Evolutionary conservation across 2,113 vertebrate species (phyloP), one percentile per base, ranked within the genome.

Genomic region (Neotoma lepida): DNA sequence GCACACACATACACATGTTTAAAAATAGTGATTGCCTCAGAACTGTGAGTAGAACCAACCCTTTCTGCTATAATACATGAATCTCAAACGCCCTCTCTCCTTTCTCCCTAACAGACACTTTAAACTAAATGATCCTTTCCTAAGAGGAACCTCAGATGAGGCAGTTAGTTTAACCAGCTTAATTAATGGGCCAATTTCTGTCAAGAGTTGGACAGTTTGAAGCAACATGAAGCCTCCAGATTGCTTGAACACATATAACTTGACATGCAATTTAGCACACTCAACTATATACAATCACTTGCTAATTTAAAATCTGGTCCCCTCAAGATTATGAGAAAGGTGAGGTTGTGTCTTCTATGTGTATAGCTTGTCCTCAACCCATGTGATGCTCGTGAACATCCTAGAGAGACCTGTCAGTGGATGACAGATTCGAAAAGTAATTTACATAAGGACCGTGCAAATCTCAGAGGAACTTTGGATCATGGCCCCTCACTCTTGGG

Each of bases 51-150:
- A 10, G 86, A 49, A 54, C 35, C 86, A 78, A 54, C 12, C 68
- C 9, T 30, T 93, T 80, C 76, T 13, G 26, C 88, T 85, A 49
- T 28, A 51, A 92, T 24, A 88, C 89, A 51, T 93, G 46, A 88
- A 66, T 93, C 63, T 77, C 51, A 95, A 93, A 93, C 56, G 51
- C 6, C 58, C 33, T 94, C 51, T 56, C 33, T n/a, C 81, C 81
- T 86, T 22, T n/a, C 91, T 80, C 46, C 28, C 26, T 95, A 95
- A 89, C 90, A 74, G 86, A 77, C 41, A 89, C 41, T 76, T 93
- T 88, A 86, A 81, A 92, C 33, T 68, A 91, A 82, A 63, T 56
- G n/a, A 74, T 24, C 61, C 77, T 82, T 86, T 93, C 71, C 54
- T 86, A 71, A 71, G 51, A 94, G 6, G 58, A 71, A 76, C 51